Conservation (phyloP, 2,888 invertebrate species). For the Hoplodrina ambigua region DNA sequence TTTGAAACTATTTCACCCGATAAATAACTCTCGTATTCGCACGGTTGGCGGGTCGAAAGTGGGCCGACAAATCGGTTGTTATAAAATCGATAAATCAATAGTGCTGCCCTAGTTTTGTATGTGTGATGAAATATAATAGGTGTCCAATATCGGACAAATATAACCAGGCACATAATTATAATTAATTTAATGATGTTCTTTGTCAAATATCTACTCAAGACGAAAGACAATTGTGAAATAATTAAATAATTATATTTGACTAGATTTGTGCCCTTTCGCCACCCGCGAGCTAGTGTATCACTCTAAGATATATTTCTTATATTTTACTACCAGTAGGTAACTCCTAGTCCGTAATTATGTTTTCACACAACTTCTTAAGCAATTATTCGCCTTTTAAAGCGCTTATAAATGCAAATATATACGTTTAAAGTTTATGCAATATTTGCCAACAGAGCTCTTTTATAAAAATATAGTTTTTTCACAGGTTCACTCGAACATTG, state of each 20-base stretch:
- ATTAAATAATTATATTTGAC: background rate
- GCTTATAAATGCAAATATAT: constrained; percentile 47
- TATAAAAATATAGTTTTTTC: constrained; percentile 34
- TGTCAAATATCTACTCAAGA: background rate
- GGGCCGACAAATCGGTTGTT: background rate
- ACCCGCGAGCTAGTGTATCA: constrained; percentile 20
- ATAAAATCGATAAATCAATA: constrained; percentile 23
- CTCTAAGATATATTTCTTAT: constrained; percentile 36
- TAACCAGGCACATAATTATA: no score
- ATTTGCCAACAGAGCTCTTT: constrained; percentile 44
- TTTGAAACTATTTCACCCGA: constrained; percentile 30
- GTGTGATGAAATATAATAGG: background rate
- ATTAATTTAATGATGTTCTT: background rate
- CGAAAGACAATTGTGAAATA: background rate
- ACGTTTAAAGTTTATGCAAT: constrained; percentile 37
- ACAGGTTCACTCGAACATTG: constrained; percentile 38
- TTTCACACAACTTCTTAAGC: constrained; percentile 38
- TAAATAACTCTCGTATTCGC: constrained; percentile 34
- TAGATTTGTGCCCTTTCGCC: background rate
- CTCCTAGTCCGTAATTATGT: constrained; percentile 58
- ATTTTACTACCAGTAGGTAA: constrained; percentile 44
- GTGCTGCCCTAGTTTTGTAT: background rate
- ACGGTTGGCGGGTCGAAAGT: constrained; percentile 45
- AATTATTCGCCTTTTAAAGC: constrained; percentile 51
- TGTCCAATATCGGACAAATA: no score